Evolutionary conservation across 2,888 invertebrate species (phyloP).

Genomic region (Scaptomyza parva): DNA sequence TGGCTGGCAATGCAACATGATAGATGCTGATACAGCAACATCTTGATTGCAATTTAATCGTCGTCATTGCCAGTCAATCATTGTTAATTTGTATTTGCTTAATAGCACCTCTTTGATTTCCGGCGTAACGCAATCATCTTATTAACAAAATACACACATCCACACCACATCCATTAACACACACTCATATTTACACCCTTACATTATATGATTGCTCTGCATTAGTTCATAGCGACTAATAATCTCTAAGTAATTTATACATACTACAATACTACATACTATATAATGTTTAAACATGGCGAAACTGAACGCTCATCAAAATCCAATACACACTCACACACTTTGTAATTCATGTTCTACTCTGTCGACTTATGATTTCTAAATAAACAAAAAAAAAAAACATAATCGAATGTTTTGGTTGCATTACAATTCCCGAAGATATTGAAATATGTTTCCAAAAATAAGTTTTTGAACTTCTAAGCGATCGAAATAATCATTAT

Average conservation of each 20-base stretch:
- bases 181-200: constrained; percentile 26
- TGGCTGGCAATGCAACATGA: constrained; percentile 73
- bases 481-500: neutral
- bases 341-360: constrained; percentile 63
- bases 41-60: constrained; percentile 29
- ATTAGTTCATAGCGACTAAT: constrained; percentile 73
- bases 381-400: constrained; percentile 63
- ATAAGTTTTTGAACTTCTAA: neutral
- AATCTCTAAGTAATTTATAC: constrained; percentile 77
- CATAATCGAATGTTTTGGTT: constrained; percentile 40
- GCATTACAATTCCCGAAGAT: constrained; percentile 6
- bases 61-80: constrained; percentile 54
- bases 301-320: constrained; percentile 38
- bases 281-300: constrained; percentile 56
- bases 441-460: neutral
- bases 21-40: constrained; percentile 54
- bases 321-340: constrained; percentile 50
- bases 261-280: constrained; percentile 26
- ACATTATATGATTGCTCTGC: constrained; percentile 52
- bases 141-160: constrained; percentile 36
- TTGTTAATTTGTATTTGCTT: constrained; percentile 68
- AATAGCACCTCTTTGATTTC: constrained; percentile 44
- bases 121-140: constrained; percentile 27
- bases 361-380: constrained; percentile 74
- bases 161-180: constrained; percentile 17